Conservation (phyloP, 1,140 invertebrate species). For the Alviniconcha marisindica region DNA sequence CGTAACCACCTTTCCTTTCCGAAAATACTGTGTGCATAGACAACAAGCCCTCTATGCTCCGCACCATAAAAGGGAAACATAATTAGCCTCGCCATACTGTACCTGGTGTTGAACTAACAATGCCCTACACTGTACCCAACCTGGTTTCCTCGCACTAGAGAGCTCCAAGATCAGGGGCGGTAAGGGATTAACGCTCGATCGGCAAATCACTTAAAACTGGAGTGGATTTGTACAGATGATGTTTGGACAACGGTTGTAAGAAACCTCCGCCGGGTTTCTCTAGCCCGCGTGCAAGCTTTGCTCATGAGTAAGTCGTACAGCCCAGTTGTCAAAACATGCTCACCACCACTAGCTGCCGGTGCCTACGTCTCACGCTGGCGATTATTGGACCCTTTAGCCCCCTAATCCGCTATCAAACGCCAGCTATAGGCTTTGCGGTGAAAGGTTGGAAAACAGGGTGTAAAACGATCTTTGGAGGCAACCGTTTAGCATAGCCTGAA, state of each 20-base stretch:
- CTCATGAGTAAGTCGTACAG: constrained; percentile 5
- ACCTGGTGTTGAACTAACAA: background rate
- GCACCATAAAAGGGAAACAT: background rate
- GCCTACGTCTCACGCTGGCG: background rate
- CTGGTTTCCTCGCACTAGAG: constrained; percentile 9
- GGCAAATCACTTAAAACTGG: constrained; percentile 16
- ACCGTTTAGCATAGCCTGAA: too few relatives aligned
- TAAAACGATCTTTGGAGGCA: background rate
- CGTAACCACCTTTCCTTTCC: background rate
- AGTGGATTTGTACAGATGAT: constrained; percentile 23
- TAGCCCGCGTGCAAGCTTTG: background rate
- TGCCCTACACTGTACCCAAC: background rate
- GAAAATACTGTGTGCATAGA: background rate
- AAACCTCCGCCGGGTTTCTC: background rate
- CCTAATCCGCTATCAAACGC: constrained; percentile 27
- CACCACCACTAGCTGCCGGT: background rate
- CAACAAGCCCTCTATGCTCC: background rate
- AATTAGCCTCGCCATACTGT: background rate
- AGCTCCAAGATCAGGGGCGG: background rate
- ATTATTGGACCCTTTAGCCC: constrained; percentile 5
- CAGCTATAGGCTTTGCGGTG: background rate
- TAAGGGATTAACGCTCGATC: constrained; percentile 17
- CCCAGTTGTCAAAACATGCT: constrained; percentile 29
- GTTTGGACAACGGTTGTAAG: constrained; percentile 10
- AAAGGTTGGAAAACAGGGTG: background rate